phyloP scores from a whole-genome alignment of 2,113 vertebrate genomes.

The Ellobius talpinus region DNA sequence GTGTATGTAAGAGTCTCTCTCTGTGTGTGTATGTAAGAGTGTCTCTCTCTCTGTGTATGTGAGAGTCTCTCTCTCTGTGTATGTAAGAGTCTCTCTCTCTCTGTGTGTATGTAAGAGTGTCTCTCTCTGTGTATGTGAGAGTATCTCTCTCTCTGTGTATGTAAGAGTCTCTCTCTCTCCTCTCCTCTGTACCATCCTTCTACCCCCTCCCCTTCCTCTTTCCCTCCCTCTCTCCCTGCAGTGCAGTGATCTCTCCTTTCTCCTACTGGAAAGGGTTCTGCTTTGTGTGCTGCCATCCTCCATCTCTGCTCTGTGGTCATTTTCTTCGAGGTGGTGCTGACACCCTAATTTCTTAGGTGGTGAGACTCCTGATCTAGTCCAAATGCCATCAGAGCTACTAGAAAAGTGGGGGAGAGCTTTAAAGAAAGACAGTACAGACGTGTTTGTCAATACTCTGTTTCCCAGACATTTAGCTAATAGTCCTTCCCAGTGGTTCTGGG shows the following conservation, averaged over 20 bases:
- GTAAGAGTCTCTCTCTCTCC: too few species aligned
- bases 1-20: too few species aligned
- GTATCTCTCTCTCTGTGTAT: too few species aligned
- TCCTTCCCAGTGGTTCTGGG: not conserved
- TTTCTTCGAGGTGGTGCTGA: not conserved
- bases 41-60: too few species aligned
- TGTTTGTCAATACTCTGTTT: not conserved
- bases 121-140: too few species aligned
- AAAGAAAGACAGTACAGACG: not conserved
- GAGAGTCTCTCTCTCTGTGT: too few species aligned
- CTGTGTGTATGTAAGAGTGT: too few species aligned
- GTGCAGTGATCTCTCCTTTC: not conserved
- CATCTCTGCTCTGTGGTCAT: not conserved
- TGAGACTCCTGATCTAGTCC: not conserved
- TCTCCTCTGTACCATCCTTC: not conserved
- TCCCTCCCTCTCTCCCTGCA: not conserved
- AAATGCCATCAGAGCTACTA: not conserved
- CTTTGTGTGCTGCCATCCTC: not conserved
- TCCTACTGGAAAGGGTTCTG: not conserved
- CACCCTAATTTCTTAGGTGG: not conserved
- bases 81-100: too few species aligned
- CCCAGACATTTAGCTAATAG: not conserved
- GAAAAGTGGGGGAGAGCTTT: not conserved
- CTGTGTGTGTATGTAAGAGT: too few species aligned
- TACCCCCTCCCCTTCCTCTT: not conserved